These are phyloP conservation scores for Ormyrus rosae DNA, from an alignment of 2,888 invertebrate species.

Conservation along the genomic window DNA sequence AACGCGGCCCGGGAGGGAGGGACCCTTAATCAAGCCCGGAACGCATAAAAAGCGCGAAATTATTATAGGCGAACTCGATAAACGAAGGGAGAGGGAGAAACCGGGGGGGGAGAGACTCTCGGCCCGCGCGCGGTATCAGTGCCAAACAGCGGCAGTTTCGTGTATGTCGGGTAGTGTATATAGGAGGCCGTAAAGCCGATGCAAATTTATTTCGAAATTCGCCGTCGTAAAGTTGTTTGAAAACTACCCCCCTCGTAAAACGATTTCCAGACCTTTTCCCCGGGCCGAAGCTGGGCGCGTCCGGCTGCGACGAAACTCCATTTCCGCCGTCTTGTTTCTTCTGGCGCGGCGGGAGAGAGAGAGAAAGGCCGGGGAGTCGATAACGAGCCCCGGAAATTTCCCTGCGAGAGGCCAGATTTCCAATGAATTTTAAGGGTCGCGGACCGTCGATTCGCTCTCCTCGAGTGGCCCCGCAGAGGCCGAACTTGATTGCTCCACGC, in stretches of 20 bases:
- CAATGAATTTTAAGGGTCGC: constrained; percentile 42
- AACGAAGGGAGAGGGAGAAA: background rate
- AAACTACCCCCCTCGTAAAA: constrained; percentile 72
- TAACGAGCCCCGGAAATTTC: constrained; percentile 50
- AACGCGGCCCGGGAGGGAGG: background rate
- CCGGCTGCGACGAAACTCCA: constrained; percentile 59
- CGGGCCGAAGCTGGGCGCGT: constrained; percentile 43
- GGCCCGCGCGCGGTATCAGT: constrained; percentile 63
- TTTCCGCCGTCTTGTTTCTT: constrained; percentile 57
- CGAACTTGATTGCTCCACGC: constrained; percentile 16
- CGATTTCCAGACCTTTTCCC: constrained; percentile 67
- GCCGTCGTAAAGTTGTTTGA: constrained; percentile 70
- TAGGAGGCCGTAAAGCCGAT: constrained; percentile 71
- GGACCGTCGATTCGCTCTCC: constrained; percentile 37
- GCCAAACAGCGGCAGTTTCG: constrained; percentile 72
- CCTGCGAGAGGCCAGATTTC: constrained; percentile 10
- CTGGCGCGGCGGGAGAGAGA: background rate
- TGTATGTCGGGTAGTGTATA: constrained; percentile 61
- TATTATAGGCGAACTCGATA: background rate
- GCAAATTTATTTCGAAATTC: constrained; percentile 74
- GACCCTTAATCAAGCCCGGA: background rate
- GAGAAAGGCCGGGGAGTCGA: constrained; percentile 1
- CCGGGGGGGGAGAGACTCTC: background rate
- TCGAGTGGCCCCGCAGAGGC: background rate
- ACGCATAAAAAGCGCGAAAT: background rate